Evolutionary conservation across 2,113 vertebrate genomes (phyloP).

Genomic region (Mugil cephalus): DNA sequence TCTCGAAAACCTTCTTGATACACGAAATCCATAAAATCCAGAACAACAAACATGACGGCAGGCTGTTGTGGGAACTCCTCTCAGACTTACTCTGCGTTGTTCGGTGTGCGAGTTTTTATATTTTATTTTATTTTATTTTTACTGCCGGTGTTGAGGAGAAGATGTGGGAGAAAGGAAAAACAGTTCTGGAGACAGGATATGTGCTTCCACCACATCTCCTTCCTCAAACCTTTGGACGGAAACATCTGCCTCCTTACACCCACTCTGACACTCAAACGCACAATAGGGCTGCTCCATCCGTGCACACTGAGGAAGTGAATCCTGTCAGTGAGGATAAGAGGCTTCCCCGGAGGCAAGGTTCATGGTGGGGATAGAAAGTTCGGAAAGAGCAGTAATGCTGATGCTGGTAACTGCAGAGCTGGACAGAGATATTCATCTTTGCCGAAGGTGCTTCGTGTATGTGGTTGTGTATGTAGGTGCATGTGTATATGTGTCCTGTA

Average conservation of each 20-base stretch:
- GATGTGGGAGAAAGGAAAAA: slow-evolving; percentile 60
- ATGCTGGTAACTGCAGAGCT: slow-evolving; percentile 59
- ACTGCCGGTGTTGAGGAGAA: slow-evolving; percentile 24
- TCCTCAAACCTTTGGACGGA: slow-evolving; percentile 81
- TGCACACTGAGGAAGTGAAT: slow-evolving; percentile 80
- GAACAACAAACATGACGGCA: slow-evolving; percentile 48
- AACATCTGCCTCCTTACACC: slow-evolving; percentile 83
- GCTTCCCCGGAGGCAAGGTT: slow-evolving; percentile 67
- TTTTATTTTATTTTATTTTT: slow-evolving; percentile 1
- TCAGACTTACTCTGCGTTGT: slow-evolving; percentile 24
- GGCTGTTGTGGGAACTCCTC: slow-evolving; percentile 59
- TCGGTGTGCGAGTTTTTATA: slow-evolving; percentile 11
- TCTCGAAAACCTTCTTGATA: slow-evolving; percentile 49
- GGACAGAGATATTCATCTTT: slow-evolving; percentile 58
- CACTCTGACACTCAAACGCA: slow-evolving; percentile 63
- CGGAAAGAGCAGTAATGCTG: slow-evolving; percentile 74
- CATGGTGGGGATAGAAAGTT: slow-evolving; percentile 64
- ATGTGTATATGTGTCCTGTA: slow-evolving; percentile 6
- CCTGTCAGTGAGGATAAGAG: slow-evolving; percentile 80
- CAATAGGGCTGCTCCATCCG: slow-evolving; percentile 70
- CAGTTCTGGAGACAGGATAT: slow-evolving; percentile 78
- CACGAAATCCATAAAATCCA: slow-evolving; percentile 52
- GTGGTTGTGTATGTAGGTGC: slow-evolving; percentile 15
- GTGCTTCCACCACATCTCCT: slow-evolving; percentile 74
- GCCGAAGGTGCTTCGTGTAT: slow-evolving; percentile 39